Evolutionary conservation across 1,140 invertebrate species (phyloP), one percentile per base, ranked within the genome.

Genomic region (Stenopsyche tienmushanensis): DNA sequence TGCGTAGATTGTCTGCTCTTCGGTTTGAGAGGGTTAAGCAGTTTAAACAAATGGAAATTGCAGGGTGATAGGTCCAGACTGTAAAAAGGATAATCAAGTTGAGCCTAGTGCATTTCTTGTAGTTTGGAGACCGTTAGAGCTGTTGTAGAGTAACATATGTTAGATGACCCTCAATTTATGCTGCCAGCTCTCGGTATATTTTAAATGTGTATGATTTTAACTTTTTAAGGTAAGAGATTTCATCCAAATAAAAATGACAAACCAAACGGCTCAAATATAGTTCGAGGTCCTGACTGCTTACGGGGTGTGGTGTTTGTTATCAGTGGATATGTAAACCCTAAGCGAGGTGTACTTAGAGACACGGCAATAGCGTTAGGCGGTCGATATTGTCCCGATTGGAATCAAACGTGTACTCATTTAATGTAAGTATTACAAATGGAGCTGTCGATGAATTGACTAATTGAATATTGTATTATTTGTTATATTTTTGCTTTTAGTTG

Each of bases 251-350:
- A 29, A 9, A 8, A 13, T n/a, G 5, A 49, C 34, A 41, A 57
- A 17, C 9, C 53, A 21, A 50, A 57, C 13, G 10, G n/a, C 25
- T 53, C 50, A 50, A 34, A 54, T 53, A 54, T 64, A 45, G 7
- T 42, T 17, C 18, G 24, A 53, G 70, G 64, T 26, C 41, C 8
- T 52, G 73, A 50, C 69, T 78, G 49, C 20, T 78, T 90, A 74
- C 80, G 83, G 44, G 84, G 81, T 42, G 91, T 94, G 21, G 82
- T 86, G 13, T 85, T 96, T 79, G 88, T 88, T 1, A 82, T 96
- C 54, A 94, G 92, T 79, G 93, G 93, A 0, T 95, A 90, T 80
- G 83, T 89, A 77, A 94, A 96, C 82, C 93, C 94, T 1, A 80
- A 84, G 66, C 81, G 93, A 44, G 81, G 78, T 1, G 79, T 84